phyloP scores from a whole-genome alignment of 2,113 vertebrate species.

The Actinemys pallida region DNA sequence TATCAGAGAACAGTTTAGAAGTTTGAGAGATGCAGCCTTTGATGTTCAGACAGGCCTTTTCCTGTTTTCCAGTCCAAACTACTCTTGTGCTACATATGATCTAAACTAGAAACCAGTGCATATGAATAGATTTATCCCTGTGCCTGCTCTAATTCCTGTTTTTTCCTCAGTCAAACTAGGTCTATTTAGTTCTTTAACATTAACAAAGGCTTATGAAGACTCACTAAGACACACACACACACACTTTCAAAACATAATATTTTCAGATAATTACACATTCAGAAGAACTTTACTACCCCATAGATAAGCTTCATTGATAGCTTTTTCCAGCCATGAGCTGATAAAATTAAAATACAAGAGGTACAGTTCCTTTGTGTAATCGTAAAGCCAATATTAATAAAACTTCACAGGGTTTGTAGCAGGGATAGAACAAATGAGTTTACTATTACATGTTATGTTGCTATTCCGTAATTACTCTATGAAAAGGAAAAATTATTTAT shows the following conservation, averaged over 20 bases:
- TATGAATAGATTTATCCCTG: conserved; percentile 8
- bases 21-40: background rate
- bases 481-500: background rate
- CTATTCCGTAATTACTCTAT: background rate
- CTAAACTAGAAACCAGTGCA: conserved; percentile 22
- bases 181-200: conserved; percentile 1
- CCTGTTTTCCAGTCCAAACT: conserved; percentile 18
- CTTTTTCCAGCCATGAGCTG: background rate
- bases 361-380: background rate
- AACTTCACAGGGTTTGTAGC: background rate
- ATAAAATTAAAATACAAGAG: background rate
- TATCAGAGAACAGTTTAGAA: background rate
- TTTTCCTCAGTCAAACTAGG: background rate
- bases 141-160: background rate
- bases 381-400: conserved; percentile 21
- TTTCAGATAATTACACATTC: background rate
- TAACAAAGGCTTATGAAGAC: background rate
- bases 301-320: background rate
- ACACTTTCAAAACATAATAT: background rate
- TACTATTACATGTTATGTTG: background rate
- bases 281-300: background rate
- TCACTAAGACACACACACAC: accelerated
- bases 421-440: background rate
- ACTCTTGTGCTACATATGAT: conserved; percentile 3
- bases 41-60: conserved; percentile 19